These are phyloP conservation scores for Heterochromis multidens DNA, from an alignment of 2,113 vertebrate genomes.

Conservation along the genomic window DNA sequence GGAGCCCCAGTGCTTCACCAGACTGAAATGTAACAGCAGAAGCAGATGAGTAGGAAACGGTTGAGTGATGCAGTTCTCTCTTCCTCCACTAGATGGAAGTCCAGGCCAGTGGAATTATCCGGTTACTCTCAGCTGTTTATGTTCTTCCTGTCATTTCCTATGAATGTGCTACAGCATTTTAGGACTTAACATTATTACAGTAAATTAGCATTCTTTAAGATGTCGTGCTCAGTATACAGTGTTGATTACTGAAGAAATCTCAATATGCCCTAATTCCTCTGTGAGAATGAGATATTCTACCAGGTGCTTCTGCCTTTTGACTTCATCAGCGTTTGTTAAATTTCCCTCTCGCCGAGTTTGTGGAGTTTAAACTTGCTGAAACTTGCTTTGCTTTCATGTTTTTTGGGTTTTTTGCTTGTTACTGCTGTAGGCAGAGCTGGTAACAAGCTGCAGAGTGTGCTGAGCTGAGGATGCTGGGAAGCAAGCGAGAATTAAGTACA, in stretches of 20 bases:
- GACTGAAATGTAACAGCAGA: neutral
- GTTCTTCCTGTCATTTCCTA: neutral
- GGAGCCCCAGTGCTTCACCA: no score
- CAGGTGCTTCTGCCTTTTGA: neutral
- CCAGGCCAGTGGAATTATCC: neutral
- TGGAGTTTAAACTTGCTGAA: neutral
- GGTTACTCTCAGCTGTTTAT: neutral
- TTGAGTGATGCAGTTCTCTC: neutral
- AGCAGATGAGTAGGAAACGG: neutral
- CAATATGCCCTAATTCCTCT: neutral
- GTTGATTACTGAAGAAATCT: no score
- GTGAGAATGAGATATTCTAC: neutral
- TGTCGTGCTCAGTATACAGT: no score
- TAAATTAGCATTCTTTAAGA: neutral
- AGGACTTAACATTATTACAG: no score
- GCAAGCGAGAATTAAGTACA: neutral
- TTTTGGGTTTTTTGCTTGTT: neutral
- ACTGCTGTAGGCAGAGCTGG: neutral
- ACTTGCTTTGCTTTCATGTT: neutral
- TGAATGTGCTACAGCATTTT: neutral
- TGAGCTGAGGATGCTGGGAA: neutral
- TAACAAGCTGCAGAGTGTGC: neutral
- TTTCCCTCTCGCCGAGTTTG: neutral
- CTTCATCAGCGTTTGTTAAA: neutral
- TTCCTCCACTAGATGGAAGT: neutral